A percentile compares a stretch with the other conserved stretches of the same genome.
phyloP scores from a whole-genome alignment of 2,797 vertebrate genomes.

The Pagetopsis macropterus region DNA sequence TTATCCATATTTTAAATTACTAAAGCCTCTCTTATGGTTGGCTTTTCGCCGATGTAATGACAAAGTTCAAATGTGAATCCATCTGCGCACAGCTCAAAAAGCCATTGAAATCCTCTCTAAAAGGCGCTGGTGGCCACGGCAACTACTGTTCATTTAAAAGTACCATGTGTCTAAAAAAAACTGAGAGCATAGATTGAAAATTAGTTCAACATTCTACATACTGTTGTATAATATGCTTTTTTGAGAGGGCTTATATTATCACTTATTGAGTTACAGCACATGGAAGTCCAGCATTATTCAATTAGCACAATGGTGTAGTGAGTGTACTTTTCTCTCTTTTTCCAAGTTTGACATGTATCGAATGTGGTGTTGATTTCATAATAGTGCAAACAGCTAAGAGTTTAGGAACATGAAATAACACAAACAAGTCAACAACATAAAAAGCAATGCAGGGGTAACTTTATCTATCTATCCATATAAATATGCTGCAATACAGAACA shows the following conservation, averaged over 20 bases:
- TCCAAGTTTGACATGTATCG: constrained; percentile 21
- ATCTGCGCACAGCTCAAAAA: constrained; percentile 66
- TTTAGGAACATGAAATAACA: neutral
- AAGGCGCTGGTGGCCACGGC: constrained; percentile 44
- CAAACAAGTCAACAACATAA: constrained; percentile 15
- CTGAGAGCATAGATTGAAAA: constrained; percentile 44
- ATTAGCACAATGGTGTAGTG: constrained; percentile 1
- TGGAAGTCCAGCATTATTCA: constrained; percentile 6
- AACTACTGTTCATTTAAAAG: constrained; percentile 61
- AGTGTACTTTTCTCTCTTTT: too few species aligned
- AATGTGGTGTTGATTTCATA: constrained; percentile 45
- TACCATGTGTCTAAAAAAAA: constrained; percentile 39
- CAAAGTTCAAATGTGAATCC: constrained; percentile 81
- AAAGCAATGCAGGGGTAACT: neutral
- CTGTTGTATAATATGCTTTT: constrained; percentile 40
- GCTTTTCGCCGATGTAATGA: constrained; percentile 78
- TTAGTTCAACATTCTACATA: constrained; percentile 31
- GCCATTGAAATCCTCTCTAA: constrained; percentile 73
- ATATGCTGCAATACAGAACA: neutral
- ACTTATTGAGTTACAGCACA: neutral
- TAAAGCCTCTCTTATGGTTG: constrained; percentile 75
- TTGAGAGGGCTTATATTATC: constrained; percentile 27
- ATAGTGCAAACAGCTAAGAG: constrained; percentile 12
- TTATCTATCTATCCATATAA: neutral
- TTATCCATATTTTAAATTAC: constrained; percentile 82